phyloP scores from a whole-genome alignment of 2,888 invertebrate species.

The Eilema sororculum region DNA sequence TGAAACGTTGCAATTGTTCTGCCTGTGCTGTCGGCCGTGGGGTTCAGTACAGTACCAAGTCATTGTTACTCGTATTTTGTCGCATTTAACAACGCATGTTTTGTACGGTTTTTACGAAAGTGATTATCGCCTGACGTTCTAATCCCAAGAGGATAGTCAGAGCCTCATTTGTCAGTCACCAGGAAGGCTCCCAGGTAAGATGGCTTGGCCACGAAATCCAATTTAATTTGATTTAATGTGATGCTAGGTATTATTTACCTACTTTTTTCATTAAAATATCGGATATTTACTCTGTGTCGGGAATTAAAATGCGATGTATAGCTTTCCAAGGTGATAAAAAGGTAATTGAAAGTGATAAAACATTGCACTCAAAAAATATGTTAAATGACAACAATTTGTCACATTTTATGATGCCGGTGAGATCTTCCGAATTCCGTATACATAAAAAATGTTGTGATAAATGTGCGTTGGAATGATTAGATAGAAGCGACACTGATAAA shows the following conservation, averaged over 20 bases:
- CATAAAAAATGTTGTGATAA: slow-evolving; percentile 68
- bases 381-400: slow-evolving; percentile 34
- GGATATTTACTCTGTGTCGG: not conserved
- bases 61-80: not conserved
- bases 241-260: no score
- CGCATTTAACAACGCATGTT: no score
- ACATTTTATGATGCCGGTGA: slow-evolving; percentile 36
- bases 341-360: slow-evolving; percentile 14
- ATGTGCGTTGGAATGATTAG: slow-evolving; percentile 74
- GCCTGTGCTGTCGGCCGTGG: no score
- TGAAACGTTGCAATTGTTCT: not conserved
- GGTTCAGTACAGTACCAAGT: not conserved
- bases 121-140: not conserved
- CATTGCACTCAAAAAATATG: slow-evolving; percentile 27
- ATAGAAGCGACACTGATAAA: slow-evolving; percentile 76
- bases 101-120: no score
- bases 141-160: not conserved
- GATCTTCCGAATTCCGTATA: slow-evolving; percentile 47
- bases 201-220: no score
- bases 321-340: slow-evolving; percentile 16
- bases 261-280: not conserved
- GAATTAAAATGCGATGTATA: not conserved
- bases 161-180: no score
- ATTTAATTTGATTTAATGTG: no score
- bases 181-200: no score